A percentile compares a stretch with the other conserved stretches of the same genome.
These are phyloP conservation scores for Nycticorax nycticorax DNA, from an alignment of 2,113 vertebrate genomes.

Conservation along the genomic window DNA sequence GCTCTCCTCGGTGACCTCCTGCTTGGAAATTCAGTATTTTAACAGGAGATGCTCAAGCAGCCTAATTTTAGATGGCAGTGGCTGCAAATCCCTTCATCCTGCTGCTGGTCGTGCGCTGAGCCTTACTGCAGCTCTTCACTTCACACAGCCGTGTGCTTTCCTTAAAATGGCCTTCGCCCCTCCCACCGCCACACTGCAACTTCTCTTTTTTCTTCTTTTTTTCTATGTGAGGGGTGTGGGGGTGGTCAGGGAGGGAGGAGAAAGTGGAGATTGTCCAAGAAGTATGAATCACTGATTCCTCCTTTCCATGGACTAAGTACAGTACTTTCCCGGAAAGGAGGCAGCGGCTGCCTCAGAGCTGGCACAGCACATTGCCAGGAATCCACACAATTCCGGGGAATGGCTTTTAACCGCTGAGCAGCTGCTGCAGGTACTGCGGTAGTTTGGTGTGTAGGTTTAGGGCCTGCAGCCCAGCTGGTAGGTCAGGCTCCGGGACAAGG, in stretches of 20 bases:
- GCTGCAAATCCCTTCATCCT: neutral
- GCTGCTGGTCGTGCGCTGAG: fast-evolving
- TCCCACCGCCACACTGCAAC: neutral
- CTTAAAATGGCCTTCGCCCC: neutral
- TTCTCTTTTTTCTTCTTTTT: neutral
- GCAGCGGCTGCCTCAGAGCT: neutral
- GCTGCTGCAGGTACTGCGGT: neutral
- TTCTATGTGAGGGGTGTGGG: neutral
- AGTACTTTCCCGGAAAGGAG: neutral
- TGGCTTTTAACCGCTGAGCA: neutral
- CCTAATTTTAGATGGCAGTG: neutral
- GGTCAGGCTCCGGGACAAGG: fast-evolving
- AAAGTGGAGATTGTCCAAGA: slow-evolving; percentile 11
- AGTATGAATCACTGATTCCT: slow-evolving; percentile 35
- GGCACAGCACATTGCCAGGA: neutral
- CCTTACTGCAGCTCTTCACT: neutral
- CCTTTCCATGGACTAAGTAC: neutral
- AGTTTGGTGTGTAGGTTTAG: neutral
- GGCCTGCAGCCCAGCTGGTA: neutral
- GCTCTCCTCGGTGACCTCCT: neutral
- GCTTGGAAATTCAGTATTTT: neutral
- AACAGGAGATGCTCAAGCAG: neutral
- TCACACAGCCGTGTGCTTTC: fast-evolving
- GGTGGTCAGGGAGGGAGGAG: neutral
- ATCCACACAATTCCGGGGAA: neutral